Evolutionary conservation across 2,113 vertebrate species (phyloP), one percentile per base, ranked within the genome.

Genomic region (Athene noctua): DNA sequence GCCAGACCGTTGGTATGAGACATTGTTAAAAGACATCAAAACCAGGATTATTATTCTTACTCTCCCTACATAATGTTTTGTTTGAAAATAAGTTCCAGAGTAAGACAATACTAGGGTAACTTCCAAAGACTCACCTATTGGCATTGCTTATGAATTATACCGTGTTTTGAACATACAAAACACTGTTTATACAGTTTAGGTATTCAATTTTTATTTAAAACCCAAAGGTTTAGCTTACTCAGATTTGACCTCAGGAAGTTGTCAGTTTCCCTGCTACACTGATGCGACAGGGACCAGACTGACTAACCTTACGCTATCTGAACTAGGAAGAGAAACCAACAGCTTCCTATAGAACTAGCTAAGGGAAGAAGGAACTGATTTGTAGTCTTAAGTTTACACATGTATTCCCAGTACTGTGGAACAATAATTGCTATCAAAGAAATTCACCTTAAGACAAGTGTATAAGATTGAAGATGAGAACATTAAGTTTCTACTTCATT

Each of bases 381-480:
- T 49, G 70, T 52, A 68, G 58, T 27, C 74, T 57, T 36, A 78
- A 44, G 2, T 91, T 79, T n/a, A 77, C 34, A 55, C 26, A 30
- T 0, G 2, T 47, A 86, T 70, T 68, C 54, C 79, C 86, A 92
- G 63, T 65, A 29, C 75, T 36, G 23, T 68, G 29, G 49, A 82
- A 83, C 25, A 55, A 32, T 17, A 91, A 80, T 27, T 62, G 68
- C 66, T 49, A 49, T 40, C 36, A 54, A 67, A 82, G 49, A 49
- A 89, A 70, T 61, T 66, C 80, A 83, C 55, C 40, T 86, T 65
- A 97, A 96, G 93, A 96, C 96, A 90, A 96, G 90, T 49, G 59
- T 97, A 97, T 72, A 93, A 88, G 78, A 94, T 65, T 47, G 42
- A 94, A 82, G 84, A 38, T 80, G 73, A 47, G 89, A 95, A 96